Evolutionary conservation across 2,113 vertebrate genomes (phyloP), one percentile per base, ranked within the genome.

Genomic region (Toxostoma redivivum): DNA sequence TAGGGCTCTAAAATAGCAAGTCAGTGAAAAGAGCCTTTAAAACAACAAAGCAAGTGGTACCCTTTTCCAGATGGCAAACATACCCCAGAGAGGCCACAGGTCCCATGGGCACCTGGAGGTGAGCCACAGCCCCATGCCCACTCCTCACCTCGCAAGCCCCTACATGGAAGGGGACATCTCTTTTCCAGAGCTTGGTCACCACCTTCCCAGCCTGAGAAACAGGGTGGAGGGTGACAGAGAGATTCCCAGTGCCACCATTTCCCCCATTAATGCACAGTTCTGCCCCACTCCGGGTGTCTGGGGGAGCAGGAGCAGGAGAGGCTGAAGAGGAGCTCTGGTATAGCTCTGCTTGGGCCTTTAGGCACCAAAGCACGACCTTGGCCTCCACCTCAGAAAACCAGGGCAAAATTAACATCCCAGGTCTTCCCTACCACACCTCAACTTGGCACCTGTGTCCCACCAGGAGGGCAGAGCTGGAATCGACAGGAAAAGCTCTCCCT

Each of bases 131-230:
- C 38, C 24, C 0, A 0, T 8, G 35, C 15, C 12, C 2, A 0
- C 44, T 86, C 58, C 35, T 62, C 22, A 18, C 19, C 28, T 45
- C n/a, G 5, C 21, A 27, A 58, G 28, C 7, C 28, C 19, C 54
- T 60, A 11, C 11, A 1, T 0, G 0, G 50, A 7, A 2, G 28
- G 7, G 30, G 4, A 40, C 1, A 0, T 8, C 22, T 71, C 35
- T 62, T 84, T 54, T 54, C 31, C 44, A 74, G 65, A 74, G 30
- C 65, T 33, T 25, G 38, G 35, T 48, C 5, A 19, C 8, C 56
- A 21, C 17, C 20, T 78, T 54, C 38, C 35, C 56, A 42, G 35
- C 3, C 35, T 84, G 77, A 47, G 42, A 35, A 83, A 9, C 4
- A 57, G 7, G 1, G 15, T 38, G 61, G 38, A 70, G 76, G 25